These are phyloP conservation scores for Cheilosia scutellata DNA, from an alignment of 2,888 invertebrate species.

Conservation along the genomic window DNA sequence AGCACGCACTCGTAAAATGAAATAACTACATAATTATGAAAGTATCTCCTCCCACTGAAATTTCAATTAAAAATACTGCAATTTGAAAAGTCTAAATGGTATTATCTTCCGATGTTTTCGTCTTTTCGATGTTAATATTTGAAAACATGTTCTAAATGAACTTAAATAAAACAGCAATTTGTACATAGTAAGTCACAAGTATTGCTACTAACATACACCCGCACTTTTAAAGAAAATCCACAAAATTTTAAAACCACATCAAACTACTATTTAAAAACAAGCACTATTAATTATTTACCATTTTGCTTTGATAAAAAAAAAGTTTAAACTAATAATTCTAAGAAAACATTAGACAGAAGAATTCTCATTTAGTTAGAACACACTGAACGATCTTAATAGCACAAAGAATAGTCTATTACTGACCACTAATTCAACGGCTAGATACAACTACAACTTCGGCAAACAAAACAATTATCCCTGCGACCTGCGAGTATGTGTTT, in stretches of 20 bases:
- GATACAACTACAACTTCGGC: slow-evolving; percentile 8
- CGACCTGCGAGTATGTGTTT: not conserved
- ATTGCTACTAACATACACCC: no score
- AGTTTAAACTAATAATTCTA: not conserved
- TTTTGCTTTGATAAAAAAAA: no score
- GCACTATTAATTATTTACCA: not conserved
- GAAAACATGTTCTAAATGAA: no score
- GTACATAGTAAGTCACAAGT: no score
- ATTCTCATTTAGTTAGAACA: not conserved
- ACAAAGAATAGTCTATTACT: slow-evolving; percentile 24
- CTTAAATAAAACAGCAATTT: no score
- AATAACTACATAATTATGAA: no score
- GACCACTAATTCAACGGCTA: slow-evolving; percentile 11
- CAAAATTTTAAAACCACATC: not conserved
- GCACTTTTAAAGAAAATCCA: not conserved
- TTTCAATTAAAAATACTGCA: no score
- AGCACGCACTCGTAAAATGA: no score
- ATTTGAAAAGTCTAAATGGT: no score
- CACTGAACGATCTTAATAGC: slow-evolving; percentile 23
- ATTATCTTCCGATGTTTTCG: no score
- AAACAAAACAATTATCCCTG: not conserved
- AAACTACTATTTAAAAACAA: not conserved
- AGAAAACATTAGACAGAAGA: not conserved
- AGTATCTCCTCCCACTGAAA: no score
- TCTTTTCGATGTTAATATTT: no score